Base-by-base conservation (phyloP, 2,113 vertebrate species). In the Sinosuthora webbiana region DNA sequence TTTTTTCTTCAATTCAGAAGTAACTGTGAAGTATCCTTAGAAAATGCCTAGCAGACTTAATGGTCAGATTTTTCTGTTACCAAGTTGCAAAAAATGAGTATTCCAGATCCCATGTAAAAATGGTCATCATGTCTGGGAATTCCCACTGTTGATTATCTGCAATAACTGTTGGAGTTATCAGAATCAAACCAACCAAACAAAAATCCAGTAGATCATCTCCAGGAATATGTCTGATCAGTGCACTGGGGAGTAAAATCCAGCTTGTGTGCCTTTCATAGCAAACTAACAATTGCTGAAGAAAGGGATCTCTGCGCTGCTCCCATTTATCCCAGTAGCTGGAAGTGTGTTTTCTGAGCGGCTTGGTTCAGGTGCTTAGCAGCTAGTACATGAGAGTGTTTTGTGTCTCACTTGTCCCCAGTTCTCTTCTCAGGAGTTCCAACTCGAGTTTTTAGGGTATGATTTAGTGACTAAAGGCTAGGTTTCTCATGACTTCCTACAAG, bases 341-440 rank as follows among this genome's bases (percentile, higher is more conserved):
- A 81, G 37, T 0, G 0, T 25, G 12, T 37, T 73, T 74, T 89
- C 42, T 77, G 55, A 49, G 28, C 0, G 1, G 28, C 33, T 81
- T 62, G 45, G 20, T 74, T 77, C 16, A 44, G 60, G 37, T 74
- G 24, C 37, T 70, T 74, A 57, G 37, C 64, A 44, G 11, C 71
- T 65, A 20, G 53, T 62, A 4, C 23, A 11, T 0, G 0, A 0
- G 1, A 20, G 5, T 64, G 13, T 47, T 76, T 56, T 47, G 39
- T 47, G 13, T 73, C 5, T 56, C 6, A 0, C 37, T 77, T 80
- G 24, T 89, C 23, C n/a, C 15, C 15, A 11, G 20, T 62, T 5
- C 9, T 10, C 10, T 44, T 42, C 60, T 45, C 13, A 31, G 33
- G 53, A 56, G 10, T 80, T 68, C 21, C 9, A 15, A 2, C 13